Percentiles rank a stretch among this genome's conserved stretches.
Conservation (phyloP, 2,113 vertebrate genomes). For the Malurus elegans region DNA sequence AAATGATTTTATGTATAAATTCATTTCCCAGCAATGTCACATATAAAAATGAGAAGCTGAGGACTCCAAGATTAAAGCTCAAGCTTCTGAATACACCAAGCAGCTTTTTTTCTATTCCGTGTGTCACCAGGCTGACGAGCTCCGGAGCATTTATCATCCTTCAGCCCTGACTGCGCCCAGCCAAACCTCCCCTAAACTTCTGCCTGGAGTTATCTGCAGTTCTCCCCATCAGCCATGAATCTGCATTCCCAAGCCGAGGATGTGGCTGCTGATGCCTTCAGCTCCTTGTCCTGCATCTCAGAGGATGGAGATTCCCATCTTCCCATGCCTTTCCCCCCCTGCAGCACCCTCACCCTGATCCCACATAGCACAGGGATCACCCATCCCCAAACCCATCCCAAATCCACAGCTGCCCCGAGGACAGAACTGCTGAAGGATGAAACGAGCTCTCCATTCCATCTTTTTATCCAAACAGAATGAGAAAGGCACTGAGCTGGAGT, state of each 20-base stretch:
- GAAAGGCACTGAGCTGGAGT: not conserved
- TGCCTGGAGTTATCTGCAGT: not conserved
- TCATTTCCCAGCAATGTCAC: not conserved
- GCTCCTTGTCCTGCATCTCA: not conserved
- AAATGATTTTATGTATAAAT: not conserved
- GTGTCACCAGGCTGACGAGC: not conserved
- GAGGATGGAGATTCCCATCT: not conserved
- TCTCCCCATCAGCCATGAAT: not conserved
- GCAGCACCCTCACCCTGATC: accelerated
- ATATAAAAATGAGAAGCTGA: not conserved
- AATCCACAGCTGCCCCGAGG: not conserved
- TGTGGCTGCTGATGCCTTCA: not conserved
- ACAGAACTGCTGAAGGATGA: not conserved
- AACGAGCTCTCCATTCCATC: not conserved
- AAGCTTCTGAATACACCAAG: not conserved
- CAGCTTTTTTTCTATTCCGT: not conserved
- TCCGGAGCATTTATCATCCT: not conserved
- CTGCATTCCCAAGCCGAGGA: not conserved
- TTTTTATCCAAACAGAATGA: not conserved
- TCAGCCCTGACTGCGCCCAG: accelerated
- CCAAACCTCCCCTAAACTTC: not conserved
- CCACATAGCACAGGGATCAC: not conserved
- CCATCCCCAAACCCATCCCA: not conserved
- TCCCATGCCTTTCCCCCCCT: not conserved
- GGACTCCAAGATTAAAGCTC: not conserved